Percentiles rank a stretch among this genome's conserved stretches.
Evolutionary conservation across 2,888 invertebrate species (phyloP).

Genomic region (Eubasilissa splendida): DNA sequence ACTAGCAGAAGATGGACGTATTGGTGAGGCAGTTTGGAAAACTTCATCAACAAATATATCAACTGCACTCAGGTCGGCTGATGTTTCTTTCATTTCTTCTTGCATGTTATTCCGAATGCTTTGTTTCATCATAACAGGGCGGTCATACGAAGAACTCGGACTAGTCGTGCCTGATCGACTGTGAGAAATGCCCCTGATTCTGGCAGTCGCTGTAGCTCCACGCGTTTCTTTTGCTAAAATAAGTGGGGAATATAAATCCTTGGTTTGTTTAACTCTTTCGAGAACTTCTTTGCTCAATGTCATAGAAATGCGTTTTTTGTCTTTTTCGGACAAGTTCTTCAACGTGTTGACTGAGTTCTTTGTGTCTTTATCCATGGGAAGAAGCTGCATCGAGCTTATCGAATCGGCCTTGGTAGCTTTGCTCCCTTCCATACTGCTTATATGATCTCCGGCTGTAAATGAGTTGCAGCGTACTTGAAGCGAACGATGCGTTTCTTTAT

Average conservation of each 20-base stretch:
- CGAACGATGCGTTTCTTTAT: constrained; percentile 62
- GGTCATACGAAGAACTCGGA: constrained; percentile 62
- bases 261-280: constrained; percentile 74
- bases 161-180: constrained; percentile 63
- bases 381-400: constrained; percentile 71
- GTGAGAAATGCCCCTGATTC: constrained; percentile 64
- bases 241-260: constrained; percentile 64
- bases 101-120: not conserved
- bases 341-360: constrained; percentile 67
- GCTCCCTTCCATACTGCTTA: constrained; percentile 64
- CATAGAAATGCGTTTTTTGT: constrained; percentile 82
- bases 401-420: constrained; percentile 73
- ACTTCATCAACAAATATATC: constrained; percentile 40
- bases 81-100: constrained; percentile 52
- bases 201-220: constrained; percentile 74
- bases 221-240: constrained; percentile 74
- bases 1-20: constrained; percentile 72
- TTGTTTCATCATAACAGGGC: not conserved
- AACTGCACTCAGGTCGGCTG: constrained; percentile 62
- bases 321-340: constrained; percentile 74
- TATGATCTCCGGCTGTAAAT: constrained; percentile 68
- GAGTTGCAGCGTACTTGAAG: constrained; percentile 76
- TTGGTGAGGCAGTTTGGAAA: constrained; percentile 56
- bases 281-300: constrained; percentile 82
- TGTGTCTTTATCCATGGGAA: constrained; percentile 67